Evolutionary conservation across 2,888 invertebrate species (phyloP), one percentile per base, ranked within the genome.

Genomic region (Theodoxus fluviatilis): DNA sequence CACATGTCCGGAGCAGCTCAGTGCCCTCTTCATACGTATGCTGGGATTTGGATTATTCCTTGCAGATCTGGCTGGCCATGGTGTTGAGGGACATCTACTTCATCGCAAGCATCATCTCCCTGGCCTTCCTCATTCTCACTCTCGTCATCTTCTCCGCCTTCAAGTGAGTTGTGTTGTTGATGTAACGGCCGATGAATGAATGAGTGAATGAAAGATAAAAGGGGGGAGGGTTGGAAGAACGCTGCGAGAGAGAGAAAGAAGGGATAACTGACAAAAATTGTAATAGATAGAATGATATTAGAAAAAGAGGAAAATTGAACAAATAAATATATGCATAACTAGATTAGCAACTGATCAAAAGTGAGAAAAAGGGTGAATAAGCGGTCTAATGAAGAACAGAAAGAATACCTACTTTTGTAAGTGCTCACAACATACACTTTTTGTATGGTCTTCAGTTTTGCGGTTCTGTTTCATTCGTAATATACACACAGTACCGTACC

Each of bases 81-180:
- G 80, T 85, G 3, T 80, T 87, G 55, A 80, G 85, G 40, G 86
- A 86, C 75, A 87, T 88, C 64, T 82, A 87, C 68, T 88, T 88
- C 78, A 83, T 85, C 47, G 84, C 86, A 40, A 86, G 87, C 35
- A 81, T 86, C 52, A 78, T 87, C 25, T 88, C 88, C 0, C 78
- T 88, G 25, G 74, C 87, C 47, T 81, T 85, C n/a, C 81, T 88
- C 9, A 68, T 81, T 38, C 75, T 85, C 68, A 85, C 88, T 1
- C 81, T 88, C 35, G 84, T 85, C 77, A 87, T 88, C 68, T 88
- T 88, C 82, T 83, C 82, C 72, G 85, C 86, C 73, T 88, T 88
- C 82, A 87, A 84, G 88, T 88, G 81, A 83, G 85, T 79, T 4
- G 9, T 59, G 2, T 15, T 7, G 33, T 6, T 57, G 57, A 2